Conservation (phyloP, 2,888 invertebrate species). For the Caradrina clavipalpis region DNA sequence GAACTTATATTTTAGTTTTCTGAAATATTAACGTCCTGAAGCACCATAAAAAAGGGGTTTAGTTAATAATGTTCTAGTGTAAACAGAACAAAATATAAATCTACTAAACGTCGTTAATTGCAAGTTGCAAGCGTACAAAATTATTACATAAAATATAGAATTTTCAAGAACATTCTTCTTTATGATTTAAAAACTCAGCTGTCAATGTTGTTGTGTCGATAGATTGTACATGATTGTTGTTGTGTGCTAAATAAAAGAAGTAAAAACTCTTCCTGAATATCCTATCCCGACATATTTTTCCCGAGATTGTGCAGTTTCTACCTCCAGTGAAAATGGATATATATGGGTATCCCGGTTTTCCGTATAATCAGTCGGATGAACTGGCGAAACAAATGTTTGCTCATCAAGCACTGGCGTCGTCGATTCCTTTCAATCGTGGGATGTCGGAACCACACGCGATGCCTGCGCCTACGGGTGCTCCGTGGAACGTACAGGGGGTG, state of each 20-base stretch:
- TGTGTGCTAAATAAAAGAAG: conserved; percentile 35
- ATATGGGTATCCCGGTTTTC: conserved; percentile 81
- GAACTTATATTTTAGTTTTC: too few species aligned
- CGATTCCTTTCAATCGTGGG: conserved; percentile 70
- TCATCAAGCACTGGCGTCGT: conserved; percentile 80
- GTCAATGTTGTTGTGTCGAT: conserved; percentile 48
- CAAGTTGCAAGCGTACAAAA: conserved; percentile 19
- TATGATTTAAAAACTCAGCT: conserved; percentile 49
- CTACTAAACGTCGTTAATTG: not conserved
- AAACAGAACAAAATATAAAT: too few species aligned
- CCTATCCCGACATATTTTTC: conserved; percentile 28
- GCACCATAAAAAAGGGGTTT: too few species aligned
- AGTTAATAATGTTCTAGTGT: too few species aligned
- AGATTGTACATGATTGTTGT: conserved; percentile 46
- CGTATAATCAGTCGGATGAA: conserved; percentile 82
- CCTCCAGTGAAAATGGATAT: conserved; percentile 78
- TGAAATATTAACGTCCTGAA: too few species aligned
- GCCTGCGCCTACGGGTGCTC: conserved; percentile 84
- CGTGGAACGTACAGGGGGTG: conserved; percentile 90
- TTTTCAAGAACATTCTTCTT: conserved; percentile 60
- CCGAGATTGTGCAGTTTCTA: conserved; percentile 17
- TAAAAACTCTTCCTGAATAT: conserved; percentile 21
- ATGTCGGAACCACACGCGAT: conserved; percentile 78
- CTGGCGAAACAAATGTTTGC: conserved; percentile 83
- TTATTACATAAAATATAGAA: conserved; percentile 23